phyloP scores from a whole-genome alignment of 2,113 vertebrate genomes.

The Ceyx cyanopectus region DNA sequence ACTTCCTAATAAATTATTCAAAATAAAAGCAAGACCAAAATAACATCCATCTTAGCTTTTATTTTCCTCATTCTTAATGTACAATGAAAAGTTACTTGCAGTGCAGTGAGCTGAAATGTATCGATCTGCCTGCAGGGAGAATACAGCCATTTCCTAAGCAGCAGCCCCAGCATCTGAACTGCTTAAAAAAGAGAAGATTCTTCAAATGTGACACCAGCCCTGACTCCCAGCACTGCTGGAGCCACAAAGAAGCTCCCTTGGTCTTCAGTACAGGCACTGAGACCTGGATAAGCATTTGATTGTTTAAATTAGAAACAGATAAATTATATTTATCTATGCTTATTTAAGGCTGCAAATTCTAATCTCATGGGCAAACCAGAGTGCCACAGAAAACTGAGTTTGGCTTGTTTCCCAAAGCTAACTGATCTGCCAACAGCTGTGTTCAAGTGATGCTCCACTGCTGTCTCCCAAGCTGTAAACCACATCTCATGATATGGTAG shows the following conservation, averaged over 20 bases:
- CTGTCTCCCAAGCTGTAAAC: background rate
- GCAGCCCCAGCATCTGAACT: background rate
- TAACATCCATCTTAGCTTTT: slow-evolving; percentile 62
- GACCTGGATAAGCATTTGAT: background rate
- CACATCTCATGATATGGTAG: background rate
- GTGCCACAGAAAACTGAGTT: background rate
- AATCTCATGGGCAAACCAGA: background rate
- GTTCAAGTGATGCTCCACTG: background rate
- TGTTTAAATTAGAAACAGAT: background rate
- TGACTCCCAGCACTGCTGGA: background rate
- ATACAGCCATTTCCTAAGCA: slow-evolving; percentile 21
- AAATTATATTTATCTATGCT: background rate
- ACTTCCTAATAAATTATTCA: slow-evolving; percentile 65
- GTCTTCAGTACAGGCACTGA: background rate
- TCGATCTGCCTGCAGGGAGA: slow-evolving; percentile 39
- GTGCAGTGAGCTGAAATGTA: slow-evolving; percentile 48
- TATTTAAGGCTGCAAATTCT: background rate
- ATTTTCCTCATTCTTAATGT: slow-evolving; percentile 49
- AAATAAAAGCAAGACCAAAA: slow-evolving; percentile 58
- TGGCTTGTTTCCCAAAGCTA: background rate
- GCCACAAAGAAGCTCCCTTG: background rate
- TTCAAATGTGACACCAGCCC: background rate
- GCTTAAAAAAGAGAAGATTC: background rate
- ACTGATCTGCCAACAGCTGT: background rate
- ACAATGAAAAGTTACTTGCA: slow-evolving; percentile 47